phyloP scores from a whole-genome alignment of 2,888 invertebrate genomes.

The Temnothorax ravouxi region DNA sequence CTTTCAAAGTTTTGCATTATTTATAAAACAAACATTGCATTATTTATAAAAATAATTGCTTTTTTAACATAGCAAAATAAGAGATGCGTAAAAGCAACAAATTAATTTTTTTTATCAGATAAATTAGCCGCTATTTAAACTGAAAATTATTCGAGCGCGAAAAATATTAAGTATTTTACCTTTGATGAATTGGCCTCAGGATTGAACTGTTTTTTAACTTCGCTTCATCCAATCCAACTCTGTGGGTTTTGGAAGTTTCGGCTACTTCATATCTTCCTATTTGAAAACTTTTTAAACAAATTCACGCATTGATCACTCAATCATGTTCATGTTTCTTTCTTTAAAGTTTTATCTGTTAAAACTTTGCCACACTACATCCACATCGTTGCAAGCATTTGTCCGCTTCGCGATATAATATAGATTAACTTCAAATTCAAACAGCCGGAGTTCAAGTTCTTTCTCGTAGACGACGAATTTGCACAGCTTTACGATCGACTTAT shows the following conservation, averaged over 20 bases:
- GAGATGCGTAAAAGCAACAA: not conserved
- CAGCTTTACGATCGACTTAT: slow-evolving; percentile 17
- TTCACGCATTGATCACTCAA: slow-evolving; percentile 44
- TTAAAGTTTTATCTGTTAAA: slow-evolving; percentile 13
- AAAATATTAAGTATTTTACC: slow-evolving; percentile 61
- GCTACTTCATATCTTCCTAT: slow-evolving; percentile 20
- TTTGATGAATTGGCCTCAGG: slow-evolving; percentile 61
- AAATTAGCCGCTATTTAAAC: not conserved
- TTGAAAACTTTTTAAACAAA: slow-evolving; percentile 21
- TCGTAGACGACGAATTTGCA: not conserved
- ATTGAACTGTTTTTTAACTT: slow-evolving; percentile 35
- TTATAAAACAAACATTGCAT: not conserved
- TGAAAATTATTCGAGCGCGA: slow-evolving; percentile 27
- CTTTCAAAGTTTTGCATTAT: slow-evolving; percentile 1
- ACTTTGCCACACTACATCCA: not conserved
- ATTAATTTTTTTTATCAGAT: not conserved
- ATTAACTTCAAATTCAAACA: not conserved
- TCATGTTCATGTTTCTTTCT: slow-evolving; percentile 50
- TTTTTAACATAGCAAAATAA: not conserved
- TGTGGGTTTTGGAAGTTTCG: slow-evolving; percentile 29
- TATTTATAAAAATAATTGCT: slow-evolving; percentile 5
- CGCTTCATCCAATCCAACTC: slow-evolving; percentile 56
- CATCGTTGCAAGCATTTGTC: slow-evolving; percentile 22
- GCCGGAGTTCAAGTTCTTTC: not conserved
- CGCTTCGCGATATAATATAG: not conserved